Conservation (phyloP, 2,113 vertebrate genomes). For the Tursiops truncatus region DNA sequence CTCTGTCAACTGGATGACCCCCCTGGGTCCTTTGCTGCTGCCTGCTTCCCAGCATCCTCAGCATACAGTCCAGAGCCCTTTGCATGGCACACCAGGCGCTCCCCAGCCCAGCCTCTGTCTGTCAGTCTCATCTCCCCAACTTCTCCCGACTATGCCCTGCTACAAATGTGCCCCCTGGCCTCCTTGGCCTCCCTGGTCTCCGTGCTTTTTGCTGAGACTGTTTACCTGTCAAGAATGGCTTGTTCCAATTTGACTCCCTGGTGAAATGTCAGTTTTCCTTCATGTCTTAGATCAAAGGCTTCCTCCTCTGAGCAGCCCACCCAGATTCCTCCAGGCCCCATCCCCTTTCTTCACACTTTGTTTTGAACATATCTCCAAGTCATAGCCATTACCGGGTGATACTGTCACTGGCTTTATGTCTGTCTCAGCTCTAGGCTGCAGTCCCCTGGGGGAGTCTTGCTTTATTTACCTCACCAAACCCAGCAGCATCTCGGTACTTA, state of each 20-base stretch:
- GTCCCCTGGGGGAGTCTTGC: background rate
- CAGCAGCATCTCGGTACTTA: background rate
- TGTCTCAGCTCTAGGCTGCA: background rate
- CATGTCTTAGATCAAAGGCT: background rate
- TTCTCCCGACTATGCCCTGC: accelerated
- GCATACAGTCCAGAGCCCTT: background rate
- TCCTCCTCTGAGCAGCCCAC: background rate
- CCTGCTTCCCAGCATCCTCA: background rate
- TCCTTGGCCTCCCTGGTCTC: background rate
- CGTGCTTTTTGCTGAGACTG: background rate
- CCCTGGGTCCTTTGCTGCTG: background rate
- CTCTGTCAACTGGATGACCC: background rate
- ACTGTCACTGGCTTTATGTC: background rate
- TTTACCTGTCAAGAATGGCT: background rate
- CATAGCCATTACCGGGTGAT: background rate
- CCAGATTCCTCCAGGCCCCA: background rate
- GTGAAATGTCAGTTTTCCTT: background rate
- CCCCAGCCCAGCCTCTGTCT: background rate
- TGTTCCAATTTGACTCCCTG: background rate
- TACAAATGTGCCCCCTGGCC: too few relatives aligned
- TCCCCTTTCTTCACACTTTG: background rate
- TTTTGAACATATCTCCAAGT: background rate
- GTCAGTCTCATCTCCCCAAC: background rate
- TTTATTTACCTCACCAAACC: background rate
- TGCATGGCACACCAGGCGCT: background rate